These are phyloP conservation scores for Periophthalmus magnuspinnatus DNA, from an alignment of 2,797 vertebrate genomes.

Conservation along the genomic window DNA sequence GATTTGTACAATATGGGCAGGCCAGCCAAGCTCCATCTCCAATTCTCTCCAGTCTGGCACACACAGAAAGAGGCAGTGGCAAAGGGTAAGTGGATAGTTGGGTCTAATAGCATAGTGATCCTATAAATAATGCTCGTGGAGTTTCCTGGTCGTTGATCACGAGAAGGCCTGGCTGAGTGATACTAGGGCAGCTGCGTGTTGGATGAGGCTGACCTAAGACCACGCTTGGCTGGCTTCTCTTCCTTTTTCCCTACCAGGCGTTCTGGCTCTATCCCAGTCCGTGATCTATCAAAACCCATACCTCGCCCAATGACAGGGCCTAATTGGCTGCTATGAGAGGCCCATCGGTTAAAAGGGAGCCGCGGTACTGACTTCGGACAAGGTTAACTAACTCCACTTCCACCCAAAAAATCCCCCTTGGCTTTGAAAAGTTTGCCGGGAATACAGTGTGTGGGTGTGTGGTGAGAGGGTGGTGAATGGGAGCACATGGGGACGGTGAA, in stretches of 20 bases:
- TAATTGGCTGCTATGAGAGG: slow-evolving; percentile 78
- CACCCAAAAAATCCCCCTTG: slow-evolving; percentile 24
- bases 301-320: slow-evolving; percentile 66
- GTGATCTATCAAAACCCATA: slow-evolving; percentile 68
- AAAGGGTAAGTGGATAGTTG: slow-evolving; percentile 76
- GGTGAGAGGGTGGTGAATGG: not conserved
- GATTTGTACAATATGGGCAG: slow-evolving; percentile 51
- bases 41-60: slow-evolving; percentile 61
- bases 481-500: not conserved
- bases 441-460: not conserved
- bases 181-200: slow-evolving; percentile 39
- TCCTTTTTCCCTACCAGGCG: slow-evolving; percentile 5
- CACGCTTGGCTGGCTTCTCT: slow-evolving; percentile 61
- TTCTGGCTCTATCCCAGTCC: slow-evolving; percentile 50
- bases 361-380: slow-evolving; percentile 56
- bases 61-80: slow-evolving; percentile 66
- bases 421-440: slow-evolving; percentile 42
- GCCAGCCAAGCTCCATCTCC: slow-evolving; percentile 51
- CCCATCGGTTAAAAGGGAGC: slow-evolving; percentile 59
- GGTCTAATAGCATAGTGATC: slow-evolving; percentile 70
- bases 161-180: slow-evolving; percentile 51
- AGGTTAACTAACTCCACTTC: slow-evolving; percentile 72
- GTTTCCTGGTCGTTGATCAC: slow-evolving; percentile 77
- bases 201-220: slow-evolving; percentile 63
- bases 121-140: slow-evolving; percentile 76